These are phyloP conservation scores for Ictalurus punctatus DNA, from an alignment of 2,113 vertebrate species.

Conservation along the genomic window DNA sequence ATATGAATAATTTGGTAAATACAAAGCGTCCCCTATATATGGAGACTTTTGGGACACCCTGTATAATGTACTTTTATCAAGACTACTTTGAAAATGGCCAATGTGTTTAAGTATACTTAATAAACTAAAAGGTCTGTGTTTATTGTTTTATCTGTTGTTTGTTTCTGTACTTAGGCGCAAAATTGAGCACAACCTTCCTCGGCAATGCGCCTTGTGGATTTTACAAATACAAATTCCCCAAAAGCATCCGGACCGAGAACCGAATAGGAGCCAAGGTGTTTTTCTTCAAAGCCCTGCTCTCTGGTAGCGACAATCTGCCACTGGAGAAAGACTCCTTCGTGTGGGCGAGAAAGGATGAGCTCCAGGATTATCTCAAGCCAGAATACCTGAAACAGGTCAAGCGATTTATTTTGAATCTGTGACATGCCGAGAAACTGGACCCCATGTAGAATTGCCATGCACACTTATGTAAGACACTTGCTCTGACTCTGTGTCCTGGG, in stretches of 20 bases:
- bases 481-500: not conserved
- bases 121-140: not conserved
- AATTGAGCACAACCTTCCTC: constrained; percentile 80
- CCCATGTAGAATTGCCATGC: not conserved
- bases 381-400: constrained; percentile 84
- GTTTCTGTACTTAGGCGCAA: constrained; percentile 68
- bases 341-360: constrained; percentile 86
- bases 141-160: not conserved
- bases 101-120: not conserved
- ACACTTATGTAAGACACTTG: not conserved
- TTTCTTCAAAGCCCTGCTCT: constrained; percentile 94
- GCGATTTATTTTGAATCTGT: constrained; percentile 79
- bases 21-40: too few species aligned
- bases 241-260: constrained; percentile 73
- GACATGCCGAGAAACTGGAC: constrained; percentile 48
- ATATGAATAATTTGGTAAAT: too few species aligned
- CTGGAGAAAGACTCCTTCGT: constrained; percentile 61
- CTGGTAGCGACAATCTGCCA: constrained; percentile 58
- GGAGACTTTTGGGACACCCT: too few species aligned
- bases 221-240: constrained; percentile 94
- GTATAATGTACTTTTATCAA: too few species aligned
- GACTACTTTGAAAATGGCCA: too few species aligned
- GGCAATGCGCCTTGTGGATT: constrained; percentile 91
- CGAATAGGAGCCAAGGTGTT: constrained; percentile 85
- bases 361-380: constrained; percentile 82